Evolutionary conservation across 1,140 invertebrate species (phyloP), one percentile per base, ranked within the genome.

Genomic region (Augochlora pura): DNA sequence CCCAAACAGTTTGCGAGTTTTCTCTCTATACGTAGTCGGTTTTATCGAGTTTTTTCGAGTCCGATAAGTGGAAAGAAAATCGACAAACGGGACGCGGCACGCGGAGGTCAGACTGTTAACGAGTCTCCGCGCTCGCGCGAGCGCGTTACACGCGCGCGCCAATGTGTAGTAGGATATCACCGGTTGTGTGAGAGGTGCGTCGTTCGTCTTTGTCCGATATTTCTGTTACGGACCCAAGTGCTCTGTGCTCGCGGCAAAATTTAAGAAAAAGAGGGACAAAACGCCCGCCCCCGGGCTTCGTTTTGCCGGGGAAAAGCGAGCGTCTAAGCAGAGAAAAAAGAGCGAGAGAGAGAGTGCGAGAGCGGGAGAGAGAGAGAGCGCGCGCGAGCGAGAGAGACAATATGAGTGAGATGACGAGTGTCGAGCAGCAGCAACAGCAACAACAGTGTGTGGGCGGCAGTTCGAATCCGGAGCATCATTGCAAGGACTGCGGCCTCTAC

Each of bases 401-500:
- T 90, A 91, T 92, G 91, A 92, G 91, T 91, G 92, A 91, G 38
- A 92, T 90, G 87, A 90, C 88, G 84, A 92, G 88, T 87, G 87
- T 88, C 9, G 90, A 87, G 7, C 87, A 87, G 39, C 90, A 89
- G 21, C 81, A 86, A 0, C 77, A 84, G 59, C 73, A 81, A 27
- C 86, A 88, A 63, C 85, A 87, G n/a, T 89, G 90, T 74, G 82
- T 82, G n/a, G 83, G 86, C 8, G 78, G 90, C 83, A 84, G 91
- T 89, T 80, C 93, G 87, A 84, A 91, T 91, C 82, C 91, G 84
- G 90, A 94, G 74, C 93, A 94, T 86, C 94, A 94, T 83, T 97
- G 96, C 92, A 95, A 96, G 88, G 95, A 96, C 90, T 97, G 96
- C 93, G 94, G 95, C 82, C 87, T 97, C 52, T 95, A 94, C 84